phyloP scores from a whole-genome alignment of 2,888 invertebrate genomes.

The Xylota sylvarum region DNA sequence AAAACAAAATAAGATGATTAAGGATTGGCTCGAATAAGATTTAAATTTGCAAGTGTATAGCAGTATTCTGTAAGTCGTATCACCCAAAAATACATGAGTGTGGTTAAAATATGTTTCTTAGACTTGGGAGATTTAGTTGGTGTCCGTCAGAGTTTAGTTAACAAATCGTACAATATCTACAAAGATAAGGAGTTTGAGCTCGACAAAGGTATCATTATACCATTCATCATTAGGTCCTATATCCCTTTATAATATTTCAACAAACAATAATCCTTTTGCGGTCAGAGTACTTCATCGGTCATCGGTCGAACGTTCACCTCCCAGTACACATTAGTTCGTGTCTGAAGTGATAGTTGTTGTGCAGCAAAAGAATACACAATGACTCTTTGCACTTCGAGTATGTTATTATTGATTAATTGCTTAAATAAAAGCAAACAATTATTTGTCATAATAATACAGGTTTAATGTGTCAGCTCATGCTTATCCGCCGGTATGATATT shows the following conservation, averaged over 20 bases:
- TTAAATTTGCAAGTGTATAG: not conserved
- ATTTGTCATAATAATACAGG: constrained; percentile 3
- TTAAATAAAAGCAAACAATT: constrained; percentile 11
- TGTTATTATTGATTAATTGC: constrained; percentile 23
- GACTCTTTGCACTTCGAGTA: not conserved
- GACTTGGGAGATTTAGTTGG: no score
- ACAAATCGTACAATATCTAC: no score
- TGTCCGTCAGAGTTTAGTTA: no score
- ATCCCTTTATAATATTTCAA: no score
- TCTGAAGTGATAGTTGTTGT: constrained; percentile 2
- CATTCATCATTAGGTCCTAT: no score
- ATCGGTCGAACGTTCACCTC: constrained; percentile 18
- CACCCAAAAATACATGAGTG: no score
- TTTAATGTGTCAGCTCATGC: not conserved
- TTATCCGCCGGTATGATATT: not conserved
- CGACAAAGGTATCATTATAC: no score
- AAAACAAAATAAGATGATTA: not conserved
- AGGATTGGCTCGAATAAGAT: not conserved
- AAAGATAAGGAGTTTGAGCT: no score
- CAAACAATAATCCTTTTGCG: not conserved
- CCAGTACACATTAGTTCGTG: not conserved
- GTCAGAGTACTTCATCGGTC: not conserved
- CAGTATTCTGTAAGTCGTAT: no score
- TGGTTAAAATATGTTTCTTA: no score
- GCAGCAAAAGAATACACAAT: not conserved